Conservation (phyloP, 2,113 vertebrate species). For the Tetraodon nigroviridis region DNA sequence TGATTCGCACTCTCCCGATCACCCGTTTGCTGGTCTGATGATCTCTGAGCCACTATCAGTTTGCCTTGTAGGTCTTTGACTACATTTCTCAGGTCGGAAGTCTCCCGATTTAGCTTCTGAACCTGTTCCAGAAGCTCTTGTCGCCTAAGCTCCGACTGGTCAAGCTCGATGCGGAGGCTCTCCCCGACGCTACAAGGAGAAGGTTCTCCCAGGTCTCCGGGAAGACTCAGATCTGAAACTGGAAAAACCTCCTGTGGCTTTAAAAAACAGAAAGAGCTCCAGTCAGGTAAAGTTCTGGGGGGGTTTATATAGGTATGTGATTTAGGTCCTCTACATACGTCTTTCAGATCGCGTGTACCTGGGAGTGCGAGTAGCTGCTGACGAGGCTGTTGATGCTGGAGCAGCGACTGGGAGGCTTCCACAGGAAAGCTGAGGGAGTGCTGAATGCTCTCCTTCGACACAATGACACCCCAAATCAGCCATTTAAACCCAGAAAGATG, state of each 20-base stretch:
- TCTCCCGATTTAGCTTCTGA: slow-evolving; percentile 64
- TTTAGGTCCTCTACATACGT: background rate
- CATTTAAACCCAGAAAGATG: background rate
- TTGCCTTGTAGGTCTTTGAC: slow-evolving; percentile 75
- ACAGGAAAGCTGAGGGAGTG: slow-evolving; percentile 73
- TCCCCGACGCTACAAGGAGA: slow-evolving; percentile 77
- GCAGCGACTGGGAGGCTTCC: slow-evolving; percentile 89
- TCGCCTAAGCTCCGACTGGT: slow-evolving; percentile 84
- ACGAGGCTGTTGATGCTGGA: slow-evolving; percentile 93
- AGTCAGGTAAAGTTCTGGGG: slow-evolving; percentile 2
- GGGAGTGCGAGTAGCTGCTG: slow-evolving; percentile 77
- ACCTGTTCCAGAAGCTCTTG: slow-evolving; percentile 76
- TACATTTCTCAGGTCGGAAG: slow-evolving; percentile 61
- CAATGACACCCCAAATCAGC: slow-evolving; percentile 5
- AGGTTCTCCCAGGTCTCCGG: slow-evolving; percentile 69
- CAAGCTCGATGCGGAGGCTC: slow-evolving; percentile 85
- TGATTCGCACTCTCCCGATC: slow-evolving; percentile 57
- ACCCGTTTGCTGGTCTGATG: slow-evolving; percentile 58
- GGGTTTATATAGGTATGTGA: background rate
- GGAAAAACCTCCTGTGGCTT: slow-evolving; percentile 81
- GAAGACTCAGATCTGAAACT: slow-evolving; percentile 76
- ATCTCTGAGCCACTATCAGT: slow-evolving; percentile 63
- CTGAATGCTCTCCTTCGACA: slow-evolving; percentile 81
- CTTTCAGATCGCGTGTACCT: slow-evolving; percentile 33
- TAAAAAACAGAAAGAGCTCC: slow-evolving; percentile 6